Evolutionary conservation across 2,113 vertebrate genomes (phyloP).

Genomic region (Sialia sialis): DNA sequence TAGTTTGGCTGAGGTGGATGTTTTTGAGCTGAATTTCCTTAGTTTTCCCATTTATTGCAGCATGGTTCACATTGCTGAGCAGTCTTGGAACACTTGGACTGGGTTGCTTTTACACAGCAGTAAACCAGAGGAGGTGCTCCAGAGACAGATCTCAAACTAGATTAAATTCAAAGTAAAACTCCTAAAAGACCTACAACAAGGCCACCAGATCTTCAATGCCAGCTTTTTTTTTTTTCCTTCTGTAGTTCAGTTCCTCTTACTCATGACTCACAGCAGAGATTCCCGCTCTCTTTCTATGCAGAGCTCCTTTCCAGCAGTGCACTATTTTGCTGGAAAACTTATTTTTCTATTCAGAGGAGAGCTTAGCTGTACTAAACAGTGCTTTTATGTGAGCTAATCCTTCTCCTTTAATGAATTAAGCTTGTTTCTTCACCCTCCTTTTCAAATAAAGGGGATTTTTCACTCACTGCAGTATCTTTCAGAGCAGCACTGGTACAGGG

Average conservation of each 20-base stretch:
- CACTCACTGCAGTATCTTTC: background rate
- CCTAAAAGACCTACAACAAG: background rate
- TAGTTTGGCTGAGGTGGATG: background rate
- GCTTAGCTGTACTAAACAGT: background rate
- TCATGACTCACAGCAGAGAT: background rate
- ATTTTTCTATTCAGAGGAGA: background rate
- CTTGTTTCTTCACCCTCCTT: background rate
- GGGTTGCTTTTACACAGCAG: background rate
- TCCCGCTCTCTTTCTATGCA: background rate
- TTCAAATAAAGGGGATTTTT: background rate
- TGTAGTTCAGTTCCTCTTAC: background rate
- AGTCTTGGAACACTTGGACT: background rate
- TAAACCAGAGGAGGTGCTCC: background rate
- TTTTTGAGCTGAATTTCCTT: background rate
- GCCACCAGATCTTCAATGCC: background rate
- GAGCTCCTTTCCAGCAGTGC: background rate
- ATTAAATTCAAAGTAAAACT: background rate
- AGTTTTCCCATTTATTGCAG: background rate
- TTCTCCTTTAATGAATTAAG: background rate
- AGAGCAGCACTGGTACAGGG: background rate
- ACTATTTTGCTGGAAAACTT: background rate
- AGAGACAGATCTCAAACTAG: background rate
- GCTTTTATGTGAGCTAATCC: background rate
- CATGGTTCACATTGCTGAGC: background rate
- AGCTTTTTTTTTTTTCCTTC: background rate